A percentile compares a stretch with the other conserved stretches of the same genome.
Evolutionary conservation across 2,888 invertebrate species (phyloP).

Genomic region (Eupeodes luniger): DNA sequence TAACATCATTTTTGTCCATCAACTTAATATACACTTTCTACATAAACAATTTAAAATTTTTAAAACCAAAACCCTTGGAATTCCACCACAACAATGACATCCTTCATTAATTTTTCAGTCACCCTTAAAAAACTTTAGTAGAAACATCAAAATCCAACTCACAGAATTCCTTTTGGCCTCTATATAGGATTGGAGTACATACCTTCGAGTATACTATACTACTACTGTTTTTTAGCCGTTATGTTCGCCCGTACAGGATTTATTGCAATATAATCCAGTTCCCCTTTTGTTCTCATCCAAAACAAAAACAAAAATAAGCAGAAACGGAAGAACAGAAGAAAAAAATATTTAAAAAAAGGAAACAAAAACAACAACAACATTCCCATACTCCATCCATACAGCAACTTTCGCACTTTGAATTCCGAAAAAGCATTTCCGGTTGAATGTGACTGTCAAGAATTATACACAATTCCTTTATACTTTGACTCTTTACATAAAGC

Average conservation of each 20-base stretch:
- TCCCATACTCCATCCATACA: not conserved
- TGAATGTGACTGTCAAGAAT: slow-evolving; percentile 66
- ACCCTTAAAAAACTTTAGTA: slow-evolving; percentile 20
- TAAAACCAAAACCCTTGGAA: slow-evolving; percentile 17
- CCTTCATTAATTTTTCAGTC: slow-evolving; percentile 48
- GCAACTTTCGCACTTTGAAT: slow-evolving; percentile 72
- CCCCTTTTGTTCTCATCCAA: not conserved
- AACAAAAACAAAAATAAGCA: not conserved
- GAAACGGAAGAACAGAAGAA: not conserved
- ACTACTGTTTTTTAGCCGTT: slow-evolving; percentile 23
- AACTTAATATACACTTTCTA: slow-evolving; percentile 12
- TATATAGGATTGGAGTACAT: too few relatives aligned
- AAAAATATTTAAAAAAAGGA: not conserved
- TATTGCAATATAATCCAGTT: slow-evolving; percentile 43
- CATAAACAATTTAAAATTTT: slow-evolving; percentile 27
- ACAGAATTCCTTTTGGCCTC: slow-evolving; percentile 9
- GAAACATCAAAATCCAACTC: not conserved
- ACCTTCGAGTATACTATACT: not conserved
- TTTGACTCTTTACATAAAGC: slow-evolving; percentile 64
- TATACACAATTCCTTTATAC: slow-evolving; percentile 60
- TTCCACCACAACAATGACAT: slow-evolving; percentile 56
- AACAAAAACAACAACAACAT: not conserved
- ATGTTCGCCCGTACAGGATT: slow-evolving; percentile 34
- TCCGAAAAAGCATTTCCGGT: slow-evolving; percentile 70
- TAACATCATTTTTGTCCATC: slow-evolving; percentile 13